Percentiles rank a stretch among this genome's conserved stretches.
phyloP scores from a whole-genome alignment of 2,797 vertebrate genomes.

The Neomorphus geoffroyi region DNA sequence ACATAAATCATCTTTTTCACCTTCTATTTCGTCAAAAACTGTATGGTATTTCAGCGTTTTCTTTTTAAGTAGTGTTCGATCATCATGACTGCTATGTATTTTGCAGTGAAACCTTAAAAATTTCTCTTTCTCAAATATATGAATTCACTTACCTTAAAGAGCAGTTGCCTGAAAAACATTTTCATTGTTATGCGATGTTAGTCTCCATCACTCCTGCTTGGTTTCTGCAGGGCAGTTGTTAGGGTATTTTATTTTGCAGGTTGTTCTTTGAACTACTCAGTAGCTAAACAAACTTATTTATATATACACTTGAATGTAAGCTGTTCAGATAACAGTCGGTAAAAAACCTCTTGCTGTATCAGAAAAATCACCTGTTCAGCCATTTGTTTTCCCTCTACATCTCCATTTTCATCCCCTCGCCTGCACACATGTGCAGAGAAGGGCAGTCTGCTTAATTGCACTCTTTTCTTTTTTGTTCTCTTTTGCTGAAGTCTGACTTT shows the following conservation, averaged over 20 bases:
- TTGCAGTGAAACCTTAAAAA: neutral
- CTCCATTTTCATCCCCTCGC: neutral
- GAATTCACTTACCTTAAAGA: neutral
- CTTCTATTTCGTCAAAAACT: neutral
- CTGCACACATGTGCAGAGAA: neutral
- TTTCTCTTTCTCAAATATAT: neutral
- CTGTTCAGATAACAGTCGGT: neutral
- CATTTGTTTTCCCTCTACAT: accelerated
- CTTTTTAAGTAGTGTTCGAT: neutral
- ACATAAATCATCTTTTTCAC: neutral
- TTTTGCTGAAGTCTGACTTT: neutral
- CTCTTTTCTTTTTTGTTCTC: neutral
- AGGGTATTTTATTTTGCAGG: neutral
- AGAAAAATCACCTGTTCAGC: neutral
- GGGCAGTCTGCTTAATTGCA: neutral
- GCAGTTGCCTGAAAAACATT: neutral
- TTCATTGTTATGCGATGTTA: neutral
- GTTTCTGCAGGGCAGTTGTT: neutral
- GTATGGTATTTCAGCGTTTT: neutral
- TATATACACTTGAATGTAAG: neutral
- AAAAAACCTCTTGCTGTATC: too few species aligned
- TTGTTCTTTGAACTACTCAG: neutral
- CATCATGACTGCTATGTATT: neutral
- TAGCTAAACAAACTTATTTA: neutral
- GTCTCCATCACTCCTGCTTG: neutral